A percentile compares a stretch with the other conserved stretches of the same genome.
Conservation (phyloP, 2,888 invertebrate species). For the Crematogaster levior region DNA sequence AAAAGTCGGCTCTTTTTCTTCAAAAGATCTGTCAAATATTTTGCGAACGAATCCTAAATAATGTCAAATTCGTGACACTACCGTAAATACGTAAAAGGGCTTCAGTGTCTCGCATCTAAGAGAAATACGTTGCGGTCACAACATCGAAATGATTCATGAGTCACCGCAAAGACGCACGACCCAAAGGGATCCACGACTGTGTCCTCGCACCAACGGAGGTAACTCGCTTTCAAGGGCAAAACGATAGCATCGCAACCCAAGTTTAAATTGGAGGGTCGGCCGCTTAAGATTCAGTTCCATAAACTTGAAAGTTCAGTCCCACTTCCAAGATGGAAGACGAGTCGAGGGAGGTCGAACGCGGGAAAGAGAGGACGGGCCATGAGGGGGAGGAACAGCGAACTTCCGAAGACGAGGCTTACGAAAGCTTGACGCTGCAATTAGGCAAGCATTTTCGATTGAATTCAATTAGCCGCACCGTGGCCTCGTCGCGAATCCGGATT, state of each 20-base stretch:
- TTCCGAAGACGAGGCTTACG: conserved; percentile 50
- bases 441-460: conserved; percentile 74
- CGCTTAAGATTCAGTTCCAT: conserved; percentile 76
- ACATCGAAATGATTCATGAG: conserved; percentile 55
- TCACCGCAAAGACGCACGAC: conserved; percentile 19
- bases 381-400: conserved; percentile 12
- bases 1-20: background rate
- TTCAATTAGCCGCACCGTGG: conserved; percentile 69
- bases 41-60: background rate
- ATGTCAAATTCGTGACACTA: background rate
- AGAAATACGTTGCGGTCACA: conserved; percentile 4
- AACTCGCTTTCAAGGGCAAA: conserved; percentile 71
- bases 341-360: background rate
- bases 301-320: conserved; percentile 73
- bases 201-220: conserved; percentile 32
- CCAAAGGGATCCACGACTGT: conserved; percentile 37
- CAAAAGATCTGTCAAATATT: background rate
- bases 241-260: conserved; percentile 69
- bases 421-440: conserved; percentile 71
- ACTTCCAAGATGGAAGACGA: conserved; percentile 56
- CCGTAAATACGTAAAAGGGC: background rate
- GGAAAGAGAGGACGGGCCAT: background rate
- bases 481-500: conserved; percentile 53
- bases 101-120: background rate
- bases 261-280: conserved; percentile 75